A percentile compares a stretch with the other conserved stretches of the same genome.
Evolutionary conservation across 2,113 vertebrate genomes (phyloP).

Genomic region (Neotoma lepida): DNA sequence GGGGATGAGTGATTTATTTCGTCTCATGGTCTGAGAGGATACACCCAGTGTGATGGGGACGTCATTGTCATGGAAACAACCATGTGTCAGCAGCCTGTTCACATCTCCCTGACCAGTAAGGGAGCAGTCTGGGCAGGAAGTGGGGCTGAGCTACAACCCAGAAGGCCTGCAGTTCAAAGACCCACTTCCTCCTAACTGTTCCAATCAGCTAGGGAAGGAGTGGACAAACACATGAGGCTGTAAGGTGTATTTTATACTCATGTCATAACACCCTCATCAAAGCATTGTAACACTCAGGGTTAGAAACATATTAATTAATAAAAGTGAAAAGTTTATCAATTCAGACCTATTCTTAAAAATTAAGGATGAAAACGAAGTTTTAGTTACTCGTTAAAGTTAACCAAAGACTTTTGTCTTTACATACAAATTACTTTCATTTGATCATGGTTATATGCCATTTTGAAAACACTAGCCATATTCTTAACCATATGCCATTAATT

Average conservation of each 20-base stretch:
- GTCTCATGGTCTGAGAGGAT: neutral
- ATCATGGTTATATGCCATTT: neutral
- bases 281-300: neutral
- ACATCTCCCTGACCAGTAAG: neutral
- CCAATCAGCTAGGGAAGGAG: neutral
- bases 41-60: neutral
- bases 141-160: neutral
- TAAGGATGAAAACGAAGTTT: neutral
- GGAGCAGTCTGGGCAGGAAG: neutral
- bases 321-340: neutral
- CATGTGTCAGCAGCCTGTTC: neutral
- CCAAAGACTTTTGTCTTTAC: neutral
- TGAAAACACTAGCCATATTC: neutral
- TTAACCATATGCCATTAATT: neutral
- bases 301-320: neutral
- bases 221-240: no score
- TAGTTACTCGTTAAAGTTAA: neutral
- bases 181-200: neutral
- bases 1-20: neutral
- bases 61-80: neutral
- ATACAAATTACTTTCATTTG: neutral
- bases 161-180: neutral
- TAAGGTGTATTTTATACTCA: neutral
- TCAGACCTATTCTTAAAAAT: neutral
- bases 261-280: neutral